Evolutionary conservation across 2,797 vertebrate genomes (phyloP).

Genomic region (Craterocephalus amniculus): DNA sequence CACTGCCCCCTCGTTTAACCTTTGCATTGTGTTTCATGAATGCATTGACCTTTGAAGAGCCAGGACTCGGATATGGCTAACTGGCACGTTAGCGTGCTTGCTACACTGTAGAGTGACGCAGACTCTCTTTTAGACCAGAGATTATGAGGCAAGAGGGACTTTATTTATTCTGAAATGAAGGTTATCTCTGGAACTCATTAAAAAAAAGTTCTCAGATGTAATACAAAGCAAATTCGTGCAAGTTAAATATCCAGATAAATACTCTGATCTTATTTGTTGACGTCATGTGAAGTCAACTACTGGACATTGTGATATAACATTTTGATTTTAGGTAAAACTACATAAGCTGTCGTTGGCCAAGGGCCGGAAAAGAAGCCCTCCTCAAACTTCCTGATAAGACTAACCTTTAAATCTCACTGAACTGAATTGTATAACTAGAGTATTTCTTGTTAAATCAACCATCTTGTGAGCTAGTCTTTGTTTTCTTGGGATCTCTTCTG

Average conservation of each 20-base stretch:
- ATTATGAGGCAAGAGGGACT: not conserved
- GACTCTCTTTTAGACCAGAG: not conserved
- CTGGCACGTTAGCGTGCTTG: not conserved
- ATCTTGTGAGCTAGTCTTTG: not conserved
- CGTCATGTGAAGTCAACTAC: not conserved
- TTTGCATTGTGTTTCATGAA: not conserved
- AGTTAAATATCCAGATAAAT: not conserved
- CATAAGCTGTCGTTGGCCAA: not conserved
- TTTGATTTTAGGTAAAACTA: not conserved
- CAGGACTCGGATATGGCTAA: not conserved
- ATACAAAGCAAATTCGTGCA: not conserved
- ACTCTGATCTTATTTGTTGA: not conserved
- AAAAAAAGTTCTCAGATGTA: not conserved
- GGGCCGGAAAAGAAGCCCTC: not conserved
- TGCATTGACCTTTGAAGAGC: accelerated
- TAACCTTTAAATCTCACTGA: not conserved
- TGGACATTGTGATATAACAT: not conserved
- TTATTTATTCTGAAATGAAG: not conserved
- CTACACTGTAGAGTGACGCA: conserved; percentile 45
- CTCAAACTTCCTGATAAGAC: not conserved
- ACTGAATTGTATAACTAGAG: not conserved
- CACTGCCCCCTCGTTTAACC: accelerated
- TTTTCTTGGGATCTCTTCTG: not conserved
- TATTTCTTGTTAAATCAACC: not conserved
- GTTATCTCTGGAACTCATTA: not conserved